Percentiles rank a stretch among this genome's conserved stretches.
Conservation (phyloP, 2,888 invertebrate genomes). For the Hedychridium roseum region DNA sequence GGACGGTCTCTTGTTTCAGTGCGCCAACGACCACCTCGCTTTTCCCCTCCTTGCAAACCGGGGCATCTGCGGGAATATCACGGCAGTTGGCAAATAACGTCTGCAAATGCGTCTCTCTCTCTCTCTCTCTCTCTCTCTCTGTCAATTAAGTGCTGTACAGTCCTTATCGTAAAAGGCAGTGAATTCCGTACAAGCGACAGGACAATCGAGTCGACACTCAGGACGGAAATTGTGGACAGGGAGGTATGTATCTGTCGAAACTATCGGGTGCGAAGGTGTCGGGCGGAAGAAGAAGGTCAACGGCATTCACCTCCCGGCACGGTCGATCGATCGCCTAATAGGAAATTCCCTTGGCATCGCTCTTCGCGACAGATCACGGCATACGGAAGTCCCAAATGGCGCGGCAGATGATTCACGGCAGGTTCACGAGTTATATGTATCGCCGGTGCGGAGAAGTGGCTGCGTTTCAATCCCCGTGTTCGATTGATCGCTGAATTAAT, state of each 20-base stretch:
- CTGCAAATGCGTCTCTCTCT: too few relatives aligned
- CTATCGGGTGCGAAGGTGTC: slow-evolving; percentile 15
- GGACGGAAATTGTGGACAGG: too few relatives aligned
- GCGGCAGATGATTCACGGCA: slow-evolving; percentile 38
- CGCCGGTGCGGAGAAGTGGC: slow-evolving; percentile 1
- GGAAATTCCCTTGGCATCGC: slow-evolving; percentile 44
- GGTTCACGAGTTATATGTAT: not conserved
- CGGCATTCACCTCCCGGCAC: slow-evolving; percentile 15
- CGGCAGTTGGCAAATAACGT: too few relatives aligned
- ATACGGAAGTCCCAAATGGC: slow-evolving; percentile 42
- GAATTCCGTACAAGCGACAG: too few relatives aligned
- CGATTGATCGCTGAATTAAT: slow-evolving; percentile 36
- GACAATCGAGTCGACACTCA: too few relatives aligned
- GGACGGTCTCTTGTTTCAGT: slow-evolving; percentile 87
- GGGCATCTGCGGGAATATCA: slow-evolving; percentile 53
- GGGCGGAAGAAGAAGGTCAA: slow-evolving; percentile 37
- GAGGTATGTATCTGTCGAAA: not conserved
- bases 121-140: too few relatives aligned
- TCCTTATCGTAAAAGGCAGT: too few relatives aligned
- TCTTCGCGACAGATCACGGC: slow-evolving; percentile 37
- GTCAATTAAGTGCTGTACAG: too few relatives aligned
- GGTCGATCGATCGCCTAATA: slow-evolving; percentile 40
- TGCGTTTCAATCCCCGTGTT: slow-evolving; percentile 37
- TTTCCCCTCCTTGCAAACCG: slow-evolving; percentile 68
- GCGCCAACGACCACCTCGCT: slow-evolving; percentile 84